These are phyloP conservation scores for Grus americana DNA, from an alignment of 2,113 vertebrate species.

Conservation along the genomic window DNA sequence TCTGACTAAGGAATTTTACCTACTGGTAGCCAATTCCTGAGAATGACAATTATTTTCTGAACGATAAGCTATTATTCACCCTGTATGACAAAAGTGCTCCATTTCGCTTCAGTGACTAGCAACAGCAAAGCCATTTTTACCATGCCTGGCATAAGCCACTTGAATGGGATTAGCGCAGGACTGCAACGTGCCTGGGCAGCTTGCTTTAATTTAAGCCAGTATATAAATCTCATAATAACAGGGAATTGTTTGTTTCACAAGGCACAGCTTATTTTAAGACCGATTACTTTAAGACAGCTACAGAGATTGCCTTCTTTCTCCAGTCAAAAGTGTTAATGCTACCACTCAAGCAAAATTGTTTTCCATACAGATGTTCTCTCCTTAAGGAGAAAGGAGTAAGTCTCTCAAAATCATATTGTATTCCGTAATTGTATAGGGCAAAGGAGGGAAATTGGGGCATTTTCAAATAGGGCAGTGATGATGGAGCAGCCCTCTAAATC, in stretches of 20 bases:
- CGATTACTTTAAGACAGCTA: not conserved
- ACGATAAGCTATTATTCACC: not conserved
- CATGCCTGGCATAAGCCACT: not conserved
- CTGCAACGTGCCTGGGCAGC: not conserved
- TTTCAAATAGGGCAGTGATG: not conserved
- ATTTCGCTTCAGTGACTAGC: not conserved
- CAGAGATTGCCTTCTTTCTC: not conserved
- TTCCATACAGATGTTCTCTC: not conserved
- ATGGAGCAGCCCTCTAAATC: not conserved
- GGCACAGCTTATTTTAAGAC: not conserved
- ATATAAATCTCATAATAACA: not conserved
- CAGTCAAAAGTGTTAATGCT: not conserved
- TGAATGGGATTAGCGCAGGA: not conserved
- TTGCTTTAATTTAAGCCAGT: not conserved
- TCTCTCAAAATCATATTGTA: not conserved
- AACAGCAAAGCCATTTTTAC: slow-evolving; percentile 50
- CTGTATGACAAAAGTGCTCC: not conserved
- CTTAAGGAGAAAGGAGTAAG: not conserved
- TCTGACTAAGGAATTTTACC: not conserved
- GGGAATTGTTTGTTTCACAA: not conserved
- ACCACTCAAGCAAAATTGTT: not conserved
- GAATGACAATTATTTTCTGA: not conserved
- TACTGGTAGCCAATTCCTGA: not conserved
- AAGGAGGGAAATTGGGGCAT: not conserved
- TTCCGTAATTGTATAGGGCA: not conserved